Base-by-base conservation (phyloP, 2,797 vertebrate genomes). In the Micromesistius poutassou region DNA sequence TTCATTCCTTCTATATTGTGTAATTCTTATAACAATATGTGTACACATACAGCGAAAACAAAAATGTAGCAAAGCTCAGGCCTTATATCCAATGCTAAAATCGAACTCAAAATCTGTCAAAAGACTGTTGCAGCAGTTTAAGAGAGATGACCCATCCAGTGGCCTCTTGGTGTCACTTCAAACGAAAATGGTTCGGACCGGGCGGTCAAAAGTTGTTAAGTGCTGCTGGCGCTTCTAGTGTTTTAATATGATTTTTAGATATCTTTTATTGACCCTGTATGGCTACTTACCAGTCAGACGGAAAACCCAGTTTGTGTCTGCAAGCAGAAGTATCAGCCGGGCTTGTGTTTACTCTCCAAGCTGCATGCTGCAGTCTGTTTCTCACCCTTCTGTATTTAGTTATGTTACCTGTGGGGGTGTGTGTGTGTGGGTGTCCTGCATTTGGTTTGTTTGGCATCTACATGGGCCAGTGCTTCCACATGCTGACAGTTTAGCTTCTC, bases 401-500 rank as follows among this genome's bases (percentile, higher is more conserved):
- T 16, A 3, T 42, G 40, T 16, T 70, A 30, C 28, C 7, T 3
- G 68, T 3, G 68, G 1, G 68, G 12, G 68, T 30, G 68, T 3
- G 28, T 13, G 25, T 3, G 66, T 30, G n/a, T 25, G 8, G 10
- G 28, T 70, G n/a, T 70, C 28, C 12, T 70, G 76, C 16, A 50
- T 31, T 62, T 77, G 10, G 22, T 35, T 72, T 79, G 73, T 33
- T 38, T 73, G 75, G 75, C 28, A 36, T 73, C 73, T 55, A 14
- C 36, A 76, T 46, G 79, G 62, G 22, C 33, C 31, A 77, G 36
- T 81, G 71, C 40, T 70, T 77, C 76, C 78, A 50, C 74, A 73
- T 74, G 76, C 71, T 82, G 80, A 82, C 77, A 80, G 76, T 73
- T 78, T 68, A 72, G 33, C 71, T 76, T 81, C 55, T 71, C 16